These are phyloP conservation scores for Hyles lineata DNA, from an alignment of 2,888 invertebrate species.

Conservation along the genomic window DNA sequence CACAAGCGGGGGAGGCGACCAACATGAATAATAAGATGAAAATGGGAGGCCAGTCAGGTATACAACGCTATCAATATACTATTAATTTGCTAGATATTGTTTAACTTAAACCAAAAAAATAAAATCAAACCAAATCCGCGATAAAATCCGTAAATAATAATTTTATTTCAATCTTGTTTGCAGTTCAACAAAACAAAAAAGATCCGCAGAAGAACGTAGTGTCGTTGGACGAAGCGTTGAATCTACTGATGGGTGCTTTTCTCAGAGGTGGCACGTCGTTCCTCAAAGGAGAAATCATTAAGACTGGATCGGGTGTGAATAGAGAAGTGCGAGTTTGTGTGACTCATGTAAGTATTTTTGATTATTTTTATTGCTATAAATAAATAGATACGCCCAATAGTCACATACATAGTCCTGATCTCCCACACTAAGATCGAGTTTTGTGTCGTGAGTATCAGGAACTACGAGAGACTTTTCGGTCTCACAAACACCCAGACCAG, in stretches of 20 bases:
- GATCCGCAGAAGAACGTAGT: constrained; percentile 86
- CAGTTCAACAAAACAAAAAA: constrained; percentile 87
- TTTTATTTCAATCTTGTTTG: constrained; percentile 44
- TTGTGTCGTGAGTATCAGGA: too few species aligned
- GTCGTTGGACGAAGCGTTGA: constrained; percentile 95
- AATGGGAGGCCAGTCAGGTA: constrained; percentile 72
- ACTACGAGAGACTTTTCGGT: too few species aligned
- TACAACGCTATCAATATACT: background rate
- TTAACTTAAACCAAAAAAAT: too few species aligned
- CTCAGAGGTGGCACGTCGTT: constrained; percentile 97
- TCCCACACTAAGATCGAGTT: too few species aligned
- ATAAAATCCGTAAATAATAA: too few species aligned
- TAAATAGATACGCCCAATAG: too few species aligned
- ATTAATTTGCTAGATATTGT: background rate
- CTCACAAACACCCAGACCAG: too few species aligned
- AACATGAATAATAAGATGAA: constrained; percentile 70
- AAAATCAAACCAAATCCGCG: too few species aligned
- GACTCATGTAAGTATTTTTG: constrained; percentile 91
- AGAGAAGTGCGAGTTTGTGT: constrained; percentile 98
- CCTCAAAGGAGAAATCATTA: constrained; percentile 98
- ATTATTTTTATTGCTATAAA: background rate
- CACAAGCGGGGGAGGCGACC: constrained; percentile 88
- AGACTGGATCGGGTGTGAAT: constrained; percentile 96
- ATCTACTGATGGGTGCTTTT: constrained; percentile 96
- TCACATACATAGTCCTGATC: too few species aligned